Base-by-base conservation (phyloP, 1,140 invertebrate species). In the Euglossa dilemma region DNA sequence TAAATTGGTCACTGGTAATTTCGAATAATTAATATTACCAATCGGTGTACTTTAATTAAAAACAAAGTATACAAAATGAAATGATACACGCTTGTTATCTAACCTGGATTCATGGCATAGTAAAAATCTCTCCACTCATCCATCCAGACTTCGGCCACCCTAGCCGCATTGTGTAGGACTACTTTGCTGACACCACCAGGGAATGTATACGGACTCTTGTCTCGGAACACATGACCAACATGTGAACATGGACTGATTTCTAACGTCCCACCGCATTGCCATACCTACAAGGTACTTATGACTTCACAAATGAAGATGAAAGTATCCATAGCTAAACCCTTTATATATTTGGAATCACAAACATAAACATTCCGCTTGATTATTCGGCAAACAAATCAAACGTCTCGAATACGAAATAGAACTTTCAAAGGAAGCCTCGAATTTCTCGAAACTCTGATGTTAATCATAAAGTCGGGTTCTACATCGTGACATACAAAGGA, bases 131-230 rank as follows among this genome's bases (percentile, higher is more conserved):
- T 97, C 98, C 98, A 99, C 95, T 99, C 98, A 96, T 99, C 98
- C 97, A 99, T 97, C 99, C 98, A 99, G 91, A 99, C 99, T 95
- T 99, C 98, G 90, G 98, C 98, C 87, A 99, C 97, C 90, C 98
- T 96, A 69, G 98, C 98, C 90, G 98, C 98, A 95, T 99, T 99
- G 95, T 99, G 98, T 92, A 99, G 97, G 91, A 99, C 98, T 94
- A 99, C 98, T 94, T 98, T 98, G 91, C 98, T 98, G 89, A 99
- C 99, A 87, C 99, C 99, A 90, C 99, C 99, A 80, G 99, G 99
- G 96, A 99, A 99, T 85, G 99, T 98, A 95, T 99, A 99, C 50
- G 99, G 99, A 88, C 98, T 99, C 95, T 99, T 99, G 96, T 99
- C 99, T 90, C 99, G 96, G 96, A 99, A 99, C 88, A 99, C 98